Base-by-base conservation (phyloP, 2,888 invertebrate species). In the Caenorhabditis wallacei region DNA sequence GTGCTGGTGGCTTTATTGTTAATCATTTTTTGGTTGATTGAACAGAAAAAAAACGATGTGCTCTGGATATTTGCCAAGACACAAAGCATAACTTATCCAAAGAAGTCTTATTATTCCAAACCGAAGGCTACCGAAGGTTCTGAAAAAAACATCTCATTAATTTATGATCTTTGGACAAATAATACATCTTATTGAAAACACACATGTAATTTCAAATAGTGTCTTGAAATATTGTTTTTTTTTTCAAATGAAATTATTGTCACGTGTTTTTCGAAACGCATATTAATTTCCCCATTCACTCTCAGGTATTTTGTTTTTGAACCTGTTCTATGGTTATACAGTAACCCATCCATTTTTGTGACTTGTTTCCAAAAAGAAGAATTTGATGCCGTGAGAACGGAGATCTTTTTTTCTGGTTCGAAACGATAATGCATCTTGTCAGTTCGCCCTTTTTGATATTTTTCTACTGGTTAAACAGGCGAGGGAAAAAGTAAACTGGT, bases 21-120 rank as follows among this genome's bases (percentile, higher is more conserved):
- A 51, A 61, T 61, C 61, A 63, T 53, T 72, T n/a, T 18, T 35
- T 66, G 75, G 57, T 66, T 40, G 57, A 75, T 46, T 57, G 75
- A 57, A 63, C 72, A 72, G 61, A 43, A 61, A 30, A n/a, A 30
- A 30, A 30, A 26, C 40, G 61, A 18, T 43, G 72, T 61, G 43
- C 22, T 63, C 53, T 56, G 56, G 43, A 66, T 66, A 48, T 66
- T 48, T 56, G 54, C 66, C 54, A 43, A 43, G 43, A 22, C 61
- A 61, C 61, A 61, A 26, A 43, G n/a, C 43, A 61, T 61, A 61
- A 61, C 24, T 43, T 16, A 61, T 61, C 43, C 20, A 22, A 43
- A 40, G 43, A 61, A 59, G 46, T 35, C 61, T 40, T 51, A 22
- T 51, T 51, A 22, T 61, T 71, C 30, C 22, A 22, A 35, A 30